These are phyloP conservation scores for Drosophila arizonae DNA, from an alignment of 1,140 invertebrate genomes.

Conservation along the genomic window DNA sequence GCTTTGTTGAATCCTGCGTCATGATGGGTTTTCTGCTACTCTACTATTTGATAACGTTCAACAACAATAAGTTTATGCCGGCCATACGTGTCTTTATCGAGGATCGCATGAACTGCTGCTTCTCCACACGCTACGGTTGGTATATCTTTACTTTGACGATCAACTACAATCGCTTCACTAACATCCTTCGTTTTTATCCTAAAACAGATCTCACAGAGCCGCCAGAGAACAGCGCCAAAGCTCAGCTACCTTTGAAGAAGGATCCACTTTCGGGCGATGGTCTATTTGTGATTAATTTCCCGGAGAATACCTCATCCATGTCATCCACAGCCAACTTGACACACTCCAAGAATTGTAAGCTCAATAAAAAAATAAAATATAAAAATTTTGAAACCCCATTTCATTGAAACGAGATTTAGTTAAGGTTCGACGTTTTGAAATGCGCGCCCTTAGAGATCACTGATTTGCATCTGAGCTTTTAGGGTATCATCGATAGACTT, in stretches of 20 bases:
- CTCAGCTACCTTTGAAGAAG: conserved; percentile 75
- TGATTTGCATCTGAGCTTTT: too few relatives aligned
- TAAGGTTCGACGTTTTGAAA: background rate
- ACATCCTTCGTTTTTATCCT: background rate
- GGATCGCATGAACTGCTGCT: conserved; percentile 78
- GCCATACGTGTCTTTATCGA: conserved; percentile 78
- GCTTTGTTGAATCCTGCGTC: conserved; percentile 90
- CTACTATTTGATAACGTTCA: conserved; percentile 87
- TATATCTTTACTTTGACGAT: background rate
- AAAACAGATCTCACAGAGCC: conserved; percentile 71
- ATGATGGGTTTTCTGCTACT: conserved; percentile 88
- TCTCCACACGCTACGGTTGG: conserved; percentile 78
- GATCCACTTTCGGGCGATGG: conserved; percentile 77
- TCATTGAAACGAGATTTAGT: too few relatives aligned
- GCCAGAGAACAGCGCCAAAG: conserved; percentile 81
- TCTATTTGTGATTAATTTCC: conserved; percentile 73
- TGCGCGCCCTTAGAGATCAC: background rate
- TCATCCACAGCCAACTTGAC: conserved; percentile 75
- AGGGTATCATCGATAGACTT: too few relatives aligned
- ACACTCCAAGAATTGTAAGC: conserved; percentile 75
- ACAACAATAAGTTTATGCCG: conserved; percentile 83
- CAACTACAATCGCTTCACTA: background rate
- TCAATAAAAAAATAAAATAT: too few relatives aligned
- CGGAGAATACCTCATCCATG: conserved; percentile 78
- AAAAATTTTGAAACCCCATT: too few relatives aligned